These are phyloP conservation scores for Ceratotherium simum DNA, from an alignment of 2,113 vertebrate species.

Conservation along the genomic window DNA sequence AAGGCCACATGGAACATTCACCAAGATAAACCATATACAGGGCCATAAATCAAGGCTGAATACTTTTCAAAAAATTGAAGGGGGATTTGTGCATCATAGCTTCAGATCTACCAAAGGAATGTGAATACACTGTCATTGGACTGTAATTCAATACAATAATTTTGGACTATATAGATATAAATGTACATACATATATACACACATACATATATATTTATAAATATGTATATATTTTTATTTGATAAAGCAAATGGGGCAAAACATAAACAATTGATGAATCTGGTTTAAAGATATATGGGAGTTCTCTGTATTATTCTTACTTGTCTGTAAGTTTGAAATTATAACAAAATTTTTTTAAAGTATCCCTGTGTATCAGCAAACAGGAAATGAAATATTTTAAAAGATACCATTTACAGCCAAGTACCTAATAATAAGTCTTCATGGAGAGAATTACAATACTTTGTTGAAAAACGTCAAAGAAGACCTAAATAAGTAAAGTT, in stretches of 20 bases:
- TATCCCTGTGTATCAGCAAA: background rate
- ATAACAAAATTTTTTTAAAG: background rate
- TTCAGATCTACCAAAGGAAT: background rate
- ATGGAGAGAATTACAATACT: conserved; percentile 4
- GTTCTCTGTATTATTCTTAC: background rate
- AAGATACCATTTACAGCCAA: background rate
- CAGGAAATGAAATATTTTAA: background rate
- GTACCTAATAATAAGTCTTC: background rate
- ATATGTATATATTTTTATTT: background rate
- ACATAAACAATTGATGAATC: background rate
- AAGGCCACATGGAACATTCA: background rate
- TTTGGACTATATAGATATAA: background rate
- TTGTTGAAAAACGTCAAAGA: background rate
- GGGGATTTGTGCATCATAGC: background rate
- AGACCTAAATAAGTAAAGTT: background rate
- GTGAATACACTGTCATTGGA: background rate
- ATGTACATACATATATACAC: background rate
- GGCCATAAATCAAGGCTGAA: background rate
- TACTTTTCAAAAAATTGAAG: background rate
- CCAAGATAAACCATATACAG: background rate
- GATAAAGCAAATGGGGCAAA: background rate
- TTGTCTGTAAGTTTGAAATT: background rate
- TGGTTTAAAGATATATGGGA: background rate
- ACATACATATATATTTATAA: background rate
- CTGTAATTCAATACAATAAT: background rate